Base-by-base conservation (phyloP, 2,888 invertebrate species). In the Argyra leucocephala region DNA sequence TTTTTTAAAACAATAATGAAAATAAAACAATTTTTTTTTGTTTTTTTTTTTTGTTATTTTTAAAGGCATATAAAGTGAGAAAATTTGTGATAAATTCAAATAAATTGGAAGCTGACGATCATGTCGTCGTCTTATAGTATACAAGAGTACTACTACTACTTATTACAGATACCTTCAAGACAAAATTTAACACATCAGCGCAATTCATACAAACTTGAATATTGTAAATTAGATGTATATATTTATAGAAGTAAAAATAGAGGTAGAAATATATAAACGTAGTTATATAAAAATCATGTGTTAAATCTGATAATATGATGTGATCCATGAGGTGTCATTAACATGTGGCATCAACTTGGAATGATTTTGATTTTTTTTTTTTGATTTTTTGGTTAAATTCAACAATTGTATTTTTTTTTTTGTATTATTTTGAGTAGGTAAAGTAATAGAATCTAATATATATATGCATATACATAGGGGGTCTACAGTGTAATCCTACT, bases 41-140 rank as follows among this genome's bases (percentile, higher is more conserved):
- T n/a, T n/a, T n/a, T n/a, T n/a, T n/a, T n/a, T n/a, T n/a, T n/a
- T n/a, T n/a, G n/a, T n/a, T n/a, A n/a, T n/a, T n/a, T n/a, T n/a
- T n/a, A n/a, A n/a, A n/a, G 48, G 48, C 18, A 18, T 48, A 48
- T 48, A 48, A 48, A 48, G 48, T 48, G 48, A 48, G 48, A 48
- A 48, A 48, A 48, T 48, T 48, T 48, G 48, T 48, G 48, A 48
- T 48, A 48, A 48, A 48, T 48, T 48, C 48, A 48, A 48, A 48
- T 48, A 48, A 48, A 48, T 48, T 48, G 48, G 48, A 48, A 48
- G 48, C 48, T 48, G 48, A 48, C 48, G 15, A 15, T 48, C 48
- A 48, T 48, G 48, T 48, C 48, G 12, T 48, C 18, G 12, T 15
- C 48, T 48, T n/a, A 48, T 48, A 18, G 12, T 10, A 31, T 10